Percentiles rank a stretch among this genome's conserved stretches.
Evolutionary conservation across 2,888 invertebrate species (phyloP).

Genomic region (Orthosia incerta): DNA sequence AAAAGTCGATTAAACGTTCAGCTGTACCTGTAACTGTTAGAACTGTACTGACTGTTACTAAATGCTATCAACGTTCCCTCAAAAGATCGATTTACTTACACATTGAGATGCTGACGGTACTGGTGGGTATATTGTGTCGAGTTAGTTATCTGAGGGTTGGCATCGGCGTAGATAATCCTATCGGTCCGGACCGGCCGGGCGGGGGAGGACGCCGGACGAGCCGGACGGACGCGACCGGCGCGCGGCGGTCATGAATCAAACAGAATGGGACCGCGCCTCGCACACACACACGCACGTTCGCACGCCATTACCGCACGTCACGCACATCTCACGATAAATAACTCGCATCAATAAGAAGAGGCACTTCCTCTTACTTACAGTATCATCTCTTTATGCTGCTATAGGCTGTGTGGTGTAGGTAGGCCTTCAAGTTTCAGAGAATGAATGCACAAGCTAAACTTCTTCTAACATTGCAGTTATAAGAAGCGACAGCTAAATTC

Average conservation of each 20-base stretch:
- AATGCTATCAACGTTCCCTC: too few species aligned
- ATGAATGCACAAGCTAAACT: too few species aligned
- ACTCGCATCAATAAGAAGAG: neutral
- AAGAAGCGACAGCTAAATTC: neutral
- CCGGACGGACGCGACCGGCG: conserved; percentile 13
- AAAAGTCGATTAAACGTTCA: neutral
- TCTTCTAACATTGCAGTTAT: neutral
- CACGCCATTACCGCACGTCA: conserved; percentile 2
- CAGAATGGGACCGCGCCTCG: conserved; percentile 31
- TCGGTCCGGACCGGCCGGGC: conserved; percentile 12
- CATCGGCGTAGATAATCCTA: conserved; percentile 55
- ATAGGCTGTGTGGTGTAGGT: neutral
- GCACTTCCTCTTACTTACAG: neutral
- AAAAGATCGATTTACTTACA: neutral
- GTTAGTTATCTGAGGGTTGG: conserved; percentile 19
- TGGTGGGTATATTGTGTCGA: conserved; percentile 17
- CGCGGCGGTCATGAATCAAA: conserved; percentile 48
- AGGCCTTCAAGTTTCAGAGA: neutral
- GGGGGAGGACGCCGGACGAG: conserved; percentile 2
- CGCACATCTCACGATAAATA: conserved; percentile 24
- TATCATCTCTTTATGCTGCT: neutral
- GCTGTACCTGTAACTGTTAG: too few species aligned
- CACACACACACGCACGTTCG: conserved; percentile 6
- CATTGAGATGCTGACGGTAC: conserved; percentile 12
- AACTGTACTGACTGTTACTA: neutral